Percentiles rank a stretch among this genome's conserved stretches.
Evolutionary conservation across 2,113 vertebrate genomes (phyloP).

Genomic region (Pseudorectes ferrugineus): DNA sequence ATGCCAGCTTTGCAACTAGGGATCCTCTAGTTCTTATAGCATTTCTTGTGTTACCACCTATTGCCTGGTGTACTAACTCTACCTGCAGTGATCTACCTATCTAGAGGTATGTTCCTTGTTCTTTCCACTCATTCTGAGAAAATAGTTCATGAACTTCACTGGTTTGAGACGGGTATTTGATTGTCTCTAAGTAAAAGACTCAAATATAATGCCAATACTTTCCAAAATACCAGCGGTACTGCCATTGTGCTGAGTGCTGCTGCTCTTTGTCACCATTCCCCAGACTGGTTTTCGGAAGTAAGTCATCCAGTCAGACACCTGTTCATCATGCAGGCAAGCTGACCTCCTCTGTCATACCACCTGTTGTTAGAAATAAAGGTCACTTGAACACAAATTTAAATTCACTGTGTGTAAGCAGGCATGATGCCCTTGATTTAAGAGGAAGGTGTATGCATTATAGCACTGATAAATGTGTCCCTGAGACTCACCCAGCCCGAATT

Average conservation of each 20-base stretch:
- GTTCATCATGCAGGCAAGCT: neutral
- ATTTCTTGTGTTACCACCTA: neutral
- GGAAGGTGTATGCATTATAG: neutral
- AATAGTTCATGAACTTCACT: neutral
- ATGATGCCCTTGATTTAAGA: neutral
- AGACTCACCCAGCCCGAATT: neutral
- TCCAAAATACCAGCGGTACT: neutral
- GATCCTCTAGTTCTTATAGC: neutral
- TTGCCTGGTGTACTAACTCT: neutral
- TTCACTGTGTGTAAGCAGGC: neutral
- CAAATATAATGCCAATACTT: neutral
- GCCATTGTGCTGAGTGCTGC: fast-evolving
- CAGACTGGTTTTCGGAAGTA: neutral
- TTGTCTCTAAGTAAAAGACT: neutral
- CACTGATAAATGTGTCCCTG: neutral
- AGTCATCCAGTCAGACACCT: neutral
- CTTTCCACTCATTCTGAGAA: neutral
- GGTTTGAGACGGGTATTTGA: neutral
- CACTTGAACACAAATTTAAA: neutral
- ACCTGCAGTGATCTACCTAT: neutral
- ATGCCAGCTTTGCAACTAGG: neutral
- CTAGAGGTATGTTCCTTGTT: neutral
- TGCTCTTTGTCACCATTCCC: neutral
- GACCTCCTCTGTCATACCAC: neutral
- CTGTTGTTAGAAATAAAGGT: neutral